A percentile compares a stretch with the other conserved stretches of the same genome.
Conservation (phyloP, 1,140 invertebrate genomes). For the Lordiphosa stackelbergi region DNA sequence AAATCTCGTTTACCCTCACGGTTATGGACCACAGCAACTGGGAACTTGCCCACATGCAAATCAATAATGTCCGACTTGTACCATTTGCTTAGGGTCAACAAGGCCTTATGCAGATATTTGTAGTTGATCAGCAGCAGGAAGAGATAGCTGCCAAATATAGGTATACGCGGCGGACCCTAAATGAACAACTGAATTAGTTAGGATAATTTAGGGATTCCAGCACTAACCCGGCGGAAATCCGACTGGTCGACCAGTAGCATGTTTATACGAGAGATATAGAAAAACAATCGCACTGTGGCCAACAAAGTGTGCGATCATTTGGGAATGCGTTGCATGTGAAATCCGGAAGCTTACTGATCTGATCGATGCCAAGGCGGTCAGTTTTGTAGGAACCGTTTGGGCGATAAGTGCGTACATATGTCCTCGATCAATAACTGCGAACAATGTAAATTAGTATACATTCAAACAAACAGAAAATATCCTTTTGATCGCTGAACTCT, state of each 20-base stretch:
- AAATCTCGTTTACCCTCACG: slow-evolving; percentile 75
- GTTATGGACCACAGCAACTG: slow-evolving; percentile 72
- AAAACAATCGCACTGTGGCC: slow-evolving; percentile 20
- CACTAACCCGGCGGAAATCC: slow-evolving; percentile 69
- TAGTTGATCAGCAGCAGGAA: slow-evolving; percentile 65
- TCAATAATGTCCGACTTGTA: slow-evolving; percentile 78
- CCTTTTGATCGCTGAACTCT: neutral
- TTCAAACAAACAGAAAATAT: slow-evolving; percentile 4
- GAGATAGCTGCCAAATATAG: slow-evolving; percentile 69
- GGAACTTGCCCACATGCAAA: slow-evolving; percentile 72
- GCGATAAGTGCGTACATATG: slow-evolving; percentile 25
- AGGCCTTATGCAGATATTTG: slow-evolving; percentile 69
- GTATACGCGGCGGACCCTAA: slow-evolving; percentile 69
- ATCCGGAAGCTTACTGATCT: slow-evolving; percentile 32
- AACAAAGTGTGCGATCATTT: slow-evolving; percentile 62
- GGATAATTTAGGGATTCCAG: neutral
- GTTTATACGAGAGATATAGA: slow-evolving; percentile 53
- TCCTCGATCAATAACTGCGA: slow-evolving; percentile 9
- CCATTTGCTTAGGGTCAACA: slow-evolving; percentile 55
- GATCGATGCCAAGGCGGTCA: slow-evolving; percentile 1
- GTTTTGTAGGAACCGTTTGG: slow-evolving; percentile 25
- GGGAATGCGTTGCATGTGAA: slow-evolving; percentile 16
- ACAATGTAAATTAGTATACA: slow-evolving; percentile 31
- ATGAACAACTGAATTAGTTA: slow-evolving; percentile 14
- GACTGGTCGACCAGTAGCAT: slow-evolving; percentile 41